Percentiles rank a stretch among this genome's conserved stretches.
phyloP scores from a whole-genome alignment of 2,113 vertebrate genomes.

The Tragelaphus buxtoni region DNA sequence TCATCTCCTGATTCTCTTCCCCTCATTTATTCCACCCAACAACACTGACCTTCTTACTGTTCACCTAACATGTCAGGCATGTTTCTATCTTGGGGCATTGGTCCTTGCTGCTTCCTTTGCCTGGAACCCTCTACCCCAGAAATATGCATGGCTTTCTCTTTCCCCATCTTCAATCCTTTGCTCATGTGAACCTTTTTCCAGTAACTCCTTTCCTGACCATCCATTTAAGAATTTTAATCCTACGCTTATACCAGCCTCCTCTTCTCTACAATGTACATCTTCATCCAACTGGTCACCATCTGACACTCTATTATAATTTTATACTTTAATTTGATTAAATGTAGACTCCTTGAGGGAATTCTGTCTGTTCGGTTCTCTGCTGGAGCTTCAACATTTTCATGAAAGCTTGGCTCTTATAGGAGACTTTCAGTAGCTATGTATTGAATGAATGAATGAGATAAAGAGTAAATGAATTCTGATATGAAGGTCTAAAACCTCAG shows the following conservation, averaged over 20 bases:
- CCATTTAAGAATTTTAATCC: not conserved
- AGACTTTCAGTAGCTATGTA: not conserved
- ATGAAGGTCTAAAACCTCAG: not conserved
- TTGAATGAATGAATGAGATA: not conserved
- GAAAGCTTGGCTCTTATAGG: not conserved
- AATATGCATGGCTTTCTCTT: not conserved
- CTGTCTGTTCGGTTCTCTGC: not conserved
- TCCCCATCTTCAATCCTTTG: not conserved
- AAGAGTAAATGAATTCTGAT: not conserved
- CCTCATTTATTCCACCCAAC: not conserved
- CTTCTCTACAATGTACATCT: not conserved
- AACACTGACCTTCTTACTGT: not conserved
- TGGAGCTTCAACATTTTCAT: not conserved
- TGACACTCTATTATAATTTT: not conserved
- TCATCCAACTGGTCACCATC: not conserved
- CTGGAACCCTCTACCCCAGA: not conserved
- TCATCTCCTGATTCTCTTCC: not conserved
- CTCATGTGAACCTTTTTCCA: not conserved
- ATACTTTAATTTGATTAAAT: conserved; percentile 23
- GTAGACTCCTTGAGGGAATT: not conserved
- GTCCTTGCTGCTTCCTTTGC: not conserved
- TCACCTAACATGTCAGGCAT: not conserved
- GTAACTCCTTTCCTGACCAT: not conserved
- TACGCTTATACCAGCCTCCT: not conserved
- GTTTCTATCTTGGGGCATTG: not conserved